Base-by-base conservation (phyloP, 2,113 vertebrate genomes). In the Ciconia stormi region DNA sequence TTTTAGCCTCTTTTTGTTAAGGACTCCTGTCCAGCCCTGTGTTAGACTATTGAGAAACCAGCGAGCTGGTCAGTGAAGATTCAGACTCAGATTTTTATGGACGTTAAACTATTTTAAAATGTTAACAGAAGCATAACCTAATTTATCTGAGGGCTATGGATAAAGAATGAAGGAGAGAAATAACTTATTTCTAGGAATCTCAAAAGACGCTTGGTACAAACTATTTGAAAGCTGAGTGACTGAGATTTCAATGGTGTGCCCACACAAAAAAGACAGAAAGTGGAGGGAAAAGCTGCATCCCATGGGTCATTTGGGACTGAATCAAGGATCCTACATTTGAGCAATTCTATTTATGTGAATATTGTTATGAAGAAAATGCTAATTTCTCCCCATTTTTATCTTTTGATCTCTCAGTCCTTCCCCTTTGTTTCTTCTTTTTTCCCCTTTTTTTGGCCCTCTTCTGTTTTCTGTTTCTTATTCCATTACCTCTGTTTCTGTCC, bases 1-100 rank as follows among this genome's bases (percentile, higher is more conserved):
- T 38, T 93, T 80, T 77, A 87, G 34, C 56, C 52, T 96, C 78
- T 77, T 96, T 93, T 91, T 66, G 23, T 77, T 46, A 38, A 76
- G 79, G 40, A 79, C 29, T 78, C 29, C 34, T 74, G 38, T 76
- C 76, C 78, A 73, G 63, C 49, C 80, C 86, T 96, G 63, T 74
- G 56, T 71, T 86, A 67, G 55, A 44, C 77, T 66, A 52, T 3
- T 0, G 7, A 69, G 71, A 42, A 36, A 87, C 7, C 26, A 81
- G 67, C 3, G 38, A 53, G 26, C 47, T 87, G 30, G 36, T 55
- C 15, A 59, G 7, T 11, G 17, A 42, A 70, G 46, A 72, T 61
- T 71, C 69, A 86, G 52, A 55, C 16, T 87, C 59, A 38, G 47
- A 86, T 93, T 27, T 74, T 94, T 87, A 71, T 62, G 56, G 56